Base-by-base conservation (phyloP, 2,888 invertebrate genomes). In the Limenitis camilla region DNA sequence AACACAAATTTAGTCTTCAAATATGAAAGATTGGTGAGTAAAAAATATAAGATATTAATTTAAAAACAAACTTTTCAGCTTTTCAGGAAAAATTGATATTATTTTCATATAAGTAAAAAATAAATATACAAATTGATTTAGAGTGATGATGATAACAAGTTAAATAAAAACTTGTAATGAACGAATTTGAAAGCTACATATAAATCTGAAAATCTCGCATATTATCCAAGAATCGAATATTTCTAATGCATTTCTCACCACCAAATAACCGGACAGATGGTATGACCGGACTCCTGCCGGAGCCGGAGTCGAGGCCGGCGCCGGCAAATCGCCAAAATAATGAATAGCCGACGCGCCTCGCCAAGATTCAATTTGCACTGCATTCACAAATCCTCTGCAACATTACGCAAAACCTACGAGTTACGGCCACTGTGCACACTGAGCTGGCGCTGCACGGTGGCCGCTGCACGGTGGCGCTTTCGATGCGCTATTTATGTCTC, bases 301-400 rank as follows among this genome's bases (percentile, higher is more conserved):
- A 19, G 19, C 19, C 19, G 19, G 19, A 29, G 33, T 5, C 27
- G 6, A 9, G 30, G 38, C 33, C 39, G 52, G 38, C 47, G 43
- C 33, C 47, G 33, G 43, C 47, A 33, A 7, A 8, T 31, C 30
- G 33, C 42, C 43, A 35, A 52, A 48, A 52, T 52, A 52, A 52
- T 29, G 49, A 49, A 49, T 44, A 39, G 35, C 44, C 32, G 32
- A 19, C 19, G 19, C 19, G 19, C 19, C 19, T 36, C 48, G 56
- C 50, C 45, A 51, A 56, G 43, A 56, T 56, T 56, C 54, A 53
- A 56, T 56, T 56, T 56, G 51, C 53, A 51, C 32, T 53, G 56
- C 54, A 42, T 56, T 54, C 48, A 49, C 45, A 54, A 54, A 56
- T 53, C 45, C 45, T 45, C 48, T 51, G 51, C 35, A 42, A 42